These are phyloP conservation scores for Gari tellinella DNA, from an alignment of 2,888 invertebrate species.

Conservation along the genomic window DNA sequence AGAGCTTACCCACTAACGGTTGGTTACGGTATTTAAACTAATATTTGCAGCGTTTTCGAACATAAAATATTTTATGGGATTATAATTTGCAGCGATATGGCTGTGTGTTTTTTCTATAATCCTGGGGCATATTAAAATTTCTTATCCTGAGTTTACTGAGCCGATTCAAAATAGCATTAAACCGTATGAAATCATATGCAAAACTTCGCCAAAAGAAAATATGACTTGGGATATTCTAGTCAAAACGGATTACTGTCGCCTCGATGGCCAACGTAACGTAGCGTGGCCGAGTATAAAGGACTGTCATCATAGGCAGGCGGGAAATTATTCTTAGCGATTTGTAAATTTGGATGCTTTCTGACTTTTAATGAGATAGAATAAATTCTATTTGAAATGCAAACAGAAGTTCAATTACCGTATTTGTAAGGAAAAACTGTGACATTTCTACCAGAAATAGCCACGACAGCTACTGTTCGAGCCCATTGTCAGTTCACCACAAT, in stretches of 20 bases:
- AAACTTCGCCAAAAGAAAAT: slow-evolving; percentile 57
- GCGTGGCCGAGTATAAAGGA: slow-evolving; percentile 49
- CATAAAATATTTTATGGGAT: slow-evolving; percentile 62
- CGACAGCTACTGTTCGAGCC: slow-evolving; percentile 30
- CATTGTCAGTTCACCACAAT: slow-evolving; percentile 26
- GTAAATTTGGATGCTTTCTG: slow-evolving; percentile 63
- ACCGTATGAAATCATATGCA: slow-evolving; percentile 56
- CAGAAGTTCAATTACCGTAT: slow-evolving; percentile 61
- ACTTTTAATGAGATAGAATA: slow-evolving; percentile 62
- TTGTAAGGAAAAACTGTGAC: slow-evolving; percentile 51
- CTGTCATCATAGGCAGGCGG: slow-evolving; percentile 48
- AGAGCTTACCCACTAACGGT: slow-evolving; percentile 30
- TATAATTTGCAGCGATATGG: slow-evolving; percentile 54
- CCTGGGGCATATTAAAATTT: slow-evolving; percentile 53
- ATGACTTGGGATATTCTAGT: slow-evolving; percentile 53
- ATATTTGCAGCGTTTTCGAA: slow-evolving; percentile 37
- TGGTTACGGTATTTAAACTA: slow-evolving; percentile 51
- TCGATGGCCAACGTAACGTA: slow-evolving; percentile 44
- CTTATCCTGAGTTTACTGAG: slow-evolving; percentile 46
- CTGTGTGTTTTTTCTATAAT: slow-evolving; percentile 47
- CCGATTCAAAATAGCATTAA: slow-evolving; percentile 55
- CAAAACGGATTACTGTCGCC: slow-evolving; percentile 58
- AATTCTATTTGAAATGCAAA: slow-evolving; percentile 64
- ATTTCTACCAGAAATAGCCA: slow-evolving; percentile 49
- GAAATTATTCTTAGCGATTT: slow-evolving; percentile 64